Base-by-base conservation (phyloP, 2,113 vertebrate genomes). In the Cricetomys ansorgei region DNA sequence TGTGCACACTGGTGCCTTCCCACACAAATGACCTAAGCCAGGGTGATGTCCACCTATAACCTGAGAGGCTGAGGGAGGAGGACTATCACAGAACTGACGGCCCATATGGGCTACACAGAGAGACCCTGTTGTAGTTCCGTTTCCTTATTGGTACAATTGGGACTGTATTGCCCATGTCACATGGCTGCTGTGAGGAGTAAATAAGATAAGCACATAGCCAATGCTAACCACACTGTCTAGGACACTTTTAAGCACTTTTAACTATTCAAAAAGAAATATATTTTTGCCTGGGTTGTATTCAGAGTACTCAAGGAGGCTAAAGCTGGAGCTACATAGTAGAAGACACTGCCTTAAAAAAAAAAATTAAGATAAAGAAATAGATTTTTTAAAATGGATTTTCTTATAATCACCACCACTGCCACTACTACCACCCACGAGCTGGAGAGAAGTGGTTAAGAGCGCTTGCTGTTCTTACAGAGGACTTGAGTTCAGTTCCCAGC, bases 121-220 rank as follows among this genome's bases (percentile, higher is more conserved):
- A 57, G 48, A 40, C 19, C 16, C 79, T 62, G 21, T 57, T 76
- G 4, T 57, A 91, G 67, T 92, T 91, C 48, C 85, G 79, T 73
- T n/a, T 97, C 40, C 67, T 97, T 16, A 87, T 83, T 59, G 87
- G 21, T 50, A 80, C 67, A 76, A 89, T 88, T 40, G 34, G 65
- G 19, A 73, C 40, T 55, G 13, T 48, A 62, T 81, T 86, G 89
- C 25, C 73, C 95, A 70, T 31, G 72, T 89, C 40, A 92, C 31
- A 88, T 6, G 92, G 76, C 76, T 64, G 72, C 23, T 94, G 50
- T 93, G 62, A 73, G 13, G 65, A 85, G 62, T 75, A 84, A 93
- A 67, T 72, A 77, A 90, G 75, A 88, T 69, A 70, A 92, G 85
- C 48, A 15, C 12, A 62, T 62, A 50, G 62, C 16, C 55, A 92